A percentile compares a stretch with the other conserved stretches of the same genome.
These are phyloP conservation scores for Drosophila tanythrix DNA, from an alignment of 2,888 invertebrate species.

Conservation along the genomic window DNA sequence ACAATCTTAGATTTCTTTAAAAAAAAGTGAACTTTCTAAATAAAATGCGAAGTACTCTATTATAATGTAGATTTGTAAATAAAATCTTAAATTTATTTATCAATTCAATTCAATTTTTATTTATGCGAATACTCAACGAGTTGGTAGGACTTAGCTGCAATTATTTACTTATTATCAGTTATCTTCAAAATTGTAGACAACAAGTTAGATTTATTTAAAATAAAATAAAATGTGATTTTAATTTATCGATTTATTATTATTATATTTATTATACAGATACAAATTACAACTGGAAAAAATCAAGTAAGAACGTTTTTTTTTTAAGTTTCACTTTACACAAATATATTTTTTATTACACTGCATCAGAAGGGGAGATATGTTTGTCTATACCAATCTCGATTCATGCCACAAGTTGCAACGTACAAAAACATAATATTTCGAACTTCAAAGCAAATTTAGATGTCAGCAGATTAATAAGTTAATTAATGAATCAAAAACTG, in stretches of 20 bases:
- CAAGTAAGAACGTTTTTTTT: too few relatives aligned
- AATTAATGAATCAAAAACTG: background rate
- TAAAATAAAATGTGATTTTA: background rate
- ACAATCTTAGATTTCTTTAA: background rate
- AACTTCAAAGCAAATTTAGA: background rate
- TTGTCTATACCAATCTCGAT: background rate
- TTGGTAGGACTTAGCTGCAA: rapidly evolving
- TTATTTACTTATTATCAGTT: background rate
- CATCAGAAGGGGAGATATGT: rapidly evolving
- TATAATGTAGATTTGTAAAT: too few relatives aligned
- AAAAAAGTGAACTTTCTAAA: too few relatives aligned
- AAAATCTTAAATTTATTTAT: too few relatives aligned
- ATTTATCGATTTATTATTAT: background rate
- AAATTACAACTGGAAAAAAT: background rate
- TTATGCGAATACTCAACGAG: background rate
- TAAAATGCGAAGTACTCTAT: background rate
- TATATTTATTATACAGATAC: background rate
- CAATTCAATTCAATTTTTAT: background rate
- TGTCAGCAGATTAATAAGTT: background rate
- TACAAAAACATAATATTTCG: background rate
- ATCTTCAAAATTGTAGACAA: background rate
- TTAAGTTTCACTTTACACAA: rapidly evolving
- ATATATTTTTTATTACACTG: background rate
- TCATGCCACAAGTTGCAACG: background rate
- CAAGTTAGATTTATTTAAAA: background rate